Conservation (phyloP, 2,888 invertebrate species). For the Ditula angustiorana region DNA sequence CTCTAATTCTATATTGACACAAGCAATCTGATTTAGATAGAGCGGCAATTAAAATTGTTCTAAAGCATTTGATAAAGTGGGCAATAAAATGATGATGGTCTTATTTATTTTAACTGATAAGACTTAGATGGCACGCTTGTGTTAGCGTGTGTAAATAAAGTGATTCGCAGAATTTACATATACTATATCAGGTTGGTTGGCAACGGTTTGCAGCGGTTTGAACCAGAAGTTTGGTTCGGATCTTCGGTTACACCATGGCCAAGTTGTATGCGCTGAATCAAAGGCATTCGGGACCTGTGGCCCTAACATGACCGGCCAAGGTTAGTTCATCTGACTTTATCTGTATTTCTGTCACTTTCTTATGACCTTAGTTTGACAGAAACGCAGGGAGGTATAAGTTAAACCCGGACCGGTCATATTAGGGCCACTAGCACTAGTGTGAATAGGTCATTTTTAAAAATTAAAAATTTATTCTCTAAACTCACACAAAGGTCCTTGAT, state of each 20-base stretch:
- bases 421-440: too few species aligned
- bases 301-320: too few species aligned
- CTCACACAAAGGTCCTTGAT: too few species aligned
- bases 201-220: not conserved
- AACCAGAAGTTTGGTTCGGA: not conserved
- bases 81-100: conserved; percentile 6
- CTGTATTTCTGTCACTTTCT: too few species aligned
- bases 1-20: conserved; percentile 25
- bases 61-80: conserved; percentile 1
- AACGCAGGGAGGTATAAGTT: too few species aligned
- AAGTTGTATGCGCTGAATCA: not conserved
- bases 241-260: too few species aligned
- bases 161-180: not conserved
- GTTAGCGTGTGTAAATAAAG: conserved; percentile 4
- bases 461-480: too few species aligned
- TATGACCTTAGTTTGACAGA: too few species aligned
- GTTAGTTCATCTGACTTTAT: too few species aligned
- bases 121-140: not conserved
- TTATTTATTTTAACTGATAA: conserved; percentile 10
- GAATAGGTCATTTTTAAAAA: too few species aligned
- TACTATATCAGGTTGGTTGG: not conserved
- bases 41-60: conserved; percentile 16
- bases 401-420: too few species aligned
- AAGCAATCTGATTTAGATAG: conserved; percentile 23
- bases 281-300: too few species aligned